Evolutionary conservation across 2,113 vertebrate genomes (phyloP).

Genomic region (Noctilio leporinus): DNA sequence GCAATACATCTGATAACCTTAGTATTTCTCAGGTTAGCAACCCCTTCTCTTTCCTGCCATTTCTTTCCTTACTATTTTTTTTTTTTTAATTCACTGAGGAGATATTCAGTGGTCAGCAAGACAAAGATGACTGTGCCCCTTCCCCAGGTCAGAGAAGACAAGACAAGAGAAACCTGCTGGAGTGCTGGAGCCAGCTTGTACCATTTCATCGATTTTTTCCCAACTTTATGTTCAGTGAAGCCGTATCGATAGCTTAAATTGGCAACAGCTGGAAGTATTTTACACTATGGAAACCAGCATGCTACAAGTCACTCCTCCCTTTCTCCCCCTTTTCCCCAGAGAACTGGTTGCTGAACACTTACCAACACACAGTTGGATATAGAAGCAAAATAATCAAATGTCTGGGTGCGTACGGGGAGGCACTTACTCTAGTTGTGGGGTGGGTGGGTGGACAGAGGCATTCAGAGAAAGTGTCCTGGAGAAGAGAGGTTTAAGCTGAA

Average conservation of each 20-base stretch:
- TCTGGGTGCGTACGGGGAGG: neutral
- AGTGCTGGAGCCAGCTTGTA: too few relatives aligned
- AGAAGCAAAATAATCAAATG: neutral
- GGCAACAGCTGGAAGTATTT: neutral
- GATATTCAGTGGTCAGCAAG: neutral
- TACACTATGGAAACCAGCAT: neutral
- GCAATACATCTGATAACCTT: neutral
- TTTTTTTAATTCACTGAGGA: neutral
- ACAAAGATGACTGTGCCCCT: neutral
- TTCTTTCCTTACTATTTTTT: neutral
- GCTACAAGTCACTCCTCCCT: neutral
- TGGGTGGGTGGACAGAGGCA: neutral
- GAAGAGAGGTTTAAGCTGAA: neutral
- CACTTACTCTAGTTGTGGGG: neutral
- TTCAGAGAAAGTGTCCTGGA: neutral
- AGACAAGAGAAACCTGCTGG: neutral
- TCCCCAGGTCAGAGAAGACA: neutral
- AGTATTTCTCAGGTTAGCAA: neutral
- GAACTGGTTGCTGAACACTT: neutral
- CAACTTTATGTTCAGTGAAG: neutral
- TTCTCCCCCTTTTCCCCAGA: neutral
- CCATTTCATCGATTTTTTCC: neutral
- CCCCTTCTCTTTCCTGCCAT: neutral
- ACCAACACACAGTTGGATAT: neutral
- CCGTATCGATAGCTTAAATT: neutral